Evolutionary conservation across 2,797 vertebrate genomes (phyloP), one percentile per base, ranked within the genome.

Genomic region (Lagothrix lagotricha): DNA sequence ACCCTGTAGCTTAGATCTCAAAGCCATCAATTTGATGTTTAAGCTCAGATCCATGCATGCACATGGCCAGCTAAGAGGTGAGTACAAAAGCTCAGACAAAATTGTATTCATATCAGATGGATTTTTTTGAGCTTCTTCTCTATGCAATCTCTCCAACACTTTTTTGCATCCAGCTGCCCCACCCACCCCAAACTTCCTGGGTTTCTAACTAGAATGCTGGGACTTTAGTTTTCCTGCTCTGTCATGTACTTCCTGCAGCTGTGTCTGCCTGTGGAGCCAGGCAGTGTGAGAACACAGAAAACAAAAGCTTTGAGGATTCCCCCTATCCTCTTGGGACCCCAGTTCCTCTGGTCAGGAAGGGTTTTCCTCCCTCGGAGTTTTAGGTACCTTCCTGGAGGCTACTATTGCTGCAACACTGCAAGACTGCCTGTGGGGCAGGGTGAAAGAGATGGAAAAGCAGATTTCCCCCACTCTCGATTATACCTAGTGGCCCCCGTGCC

Each of bases 151-250:
- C 13, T 7, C 41, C 54, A 48, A n/a, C 30, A 57, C 58, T 48
- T 76, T 79, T 36, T 30, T n/a, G 36, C 50, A 73, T 73, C 80
- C 17, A 54, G 15, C 64, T 0, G 3, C 54, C 20, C 50, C 50
- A 12, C 9, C 2, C 5, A 22, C 28, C 10, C 3, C 57, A n/a
- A 64, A 14, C 50, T n/a, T 86, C 58, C 73, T 73, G 48, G 44
- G 67, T 86, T 92, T 87, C 76, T 95, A 77, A 48, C 73, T 85
- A 57, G 54, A 97, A 81, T 28, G n/a, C 24, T 39, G 52, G 33
- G n/a, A 57, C 33, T 85, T 73, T 44, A 17, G 57, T 82, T 92
- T 83, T 84, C 20, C 46, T 88, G 54, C 67, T 70, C 39, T 50
- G 67, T 57, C 44, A 19, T 41, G 26, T 28, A 82, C 57, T 91